Evolutionary conservation across 2,113 vertebrate genomes (phyloP).

Genomic region (Numenius arquata): DNA sequence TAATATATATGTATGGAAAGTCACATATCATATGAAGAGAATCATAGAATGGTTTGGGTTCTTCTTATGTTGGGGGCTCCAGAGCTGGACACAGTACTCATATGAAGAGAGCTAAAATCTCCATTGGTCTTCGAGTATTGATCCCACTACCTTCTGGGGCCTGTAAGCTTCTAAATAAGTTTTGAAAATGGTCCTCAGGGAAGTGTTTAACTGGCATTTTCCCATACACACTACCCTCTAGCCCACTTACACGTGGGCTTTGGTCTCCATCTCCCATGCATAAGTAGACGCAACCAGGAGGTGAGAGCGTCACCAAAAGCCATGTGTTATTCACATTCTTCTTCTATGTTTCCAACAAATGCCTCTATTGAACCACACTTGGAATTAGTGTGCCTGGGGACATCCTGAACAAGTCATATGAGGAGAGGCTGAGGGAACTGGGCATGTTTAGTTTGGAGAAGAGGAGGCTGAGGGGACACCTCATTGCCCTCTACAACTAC

Average conservation of each 20-base stretch:
- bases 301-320: neutral
- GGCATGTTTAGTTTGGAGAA: too few species aligned
- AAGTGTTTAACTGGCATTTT: neutral
- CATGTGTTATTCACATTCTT: neutral
- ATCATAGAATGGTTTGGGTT: neutral
- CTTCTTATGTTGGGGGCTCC: neutral
- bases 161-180: neutral
- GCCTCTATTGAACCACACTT: neutral
- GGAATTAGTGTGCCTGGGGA: neutral
- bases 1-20: too few species aligned
- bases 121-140: neutral
- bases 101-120: neutral
- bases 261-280: neutral
- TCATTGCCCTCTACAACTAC: too few species aligned
- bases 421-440: too few species aligned
- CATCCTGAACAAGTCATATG: neutral
- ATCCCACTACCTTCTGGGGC: neutral
- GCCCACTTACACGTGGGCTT: accelerated
- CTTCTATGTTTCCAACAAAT: neutral
- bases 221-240: neutral
- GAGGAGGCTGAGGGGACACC: too few species aligned
- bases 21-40: neutral
- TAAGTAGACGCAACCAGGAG: neutral
- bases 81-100: neutral
- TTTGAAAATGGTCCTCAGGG: neutral